Base-by-base conservation (phyloP, 2,888 invertebrate genomes). In the Nymphalis urticae region DNA sequence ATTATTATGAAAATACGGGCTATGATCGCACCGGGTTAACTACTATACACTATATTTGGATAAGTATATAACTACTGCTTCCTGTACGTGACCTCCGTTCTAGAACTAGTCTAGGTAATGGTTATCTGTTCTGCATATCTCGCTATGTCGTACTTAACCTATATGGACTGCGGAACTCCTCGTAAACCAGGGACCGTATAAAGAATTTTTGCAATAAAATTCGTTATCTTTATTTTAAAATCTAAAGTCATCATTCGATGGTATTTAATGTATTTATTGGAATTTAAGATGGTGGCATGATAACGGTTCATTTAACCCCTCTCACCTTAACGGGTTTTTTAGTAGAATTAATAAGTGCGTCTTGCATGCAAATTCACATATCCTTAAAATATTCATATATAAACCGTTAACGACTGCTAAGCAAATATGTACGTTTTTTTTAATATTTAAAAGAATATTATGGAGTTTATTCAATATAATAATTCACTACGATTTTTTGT, bases 21-120 rank as follows among this genome's bases (percentile, higher is more conserved):
- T 24, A 64, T 24, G 48, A 62, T 62, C 10, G 58, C 54, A 56
- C 27, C 16, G 5, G 47, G 21, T 27, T 58, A 32, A 32, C 27
- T 53, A 61, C 17, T 56, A 13, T 42, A 13, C 51, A 53, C 48
- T 36, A 58, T 69, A 63, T 66, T 50, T 62, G 64, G 70, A 16
- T 17, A 19, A 62, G 64, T 54, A 56, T 53, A 66, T 64, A 61
- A 48, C 62, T 58, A 53, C 56, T 60, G 72, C 62, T 75, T 75
- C 75, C 75, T 70, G 75, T 73, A 73, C 72, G 75, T 73, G 75
- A 73, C 75, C 73, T 75, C 75, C 74, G 72, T 74, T 67, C 62
- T 63, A 65, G 66, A 72, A 69, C 71, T 64, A 68, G 69, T 67
- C 65, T 71, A 62, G 32, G 62, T 64, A 58, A 66, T 70, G 68